These are phyloP conservation scores for Brienomyrus longianalis DNA, from an alignment of 2,113 vertebrate species.

Conservation along the genomic window DNA sequence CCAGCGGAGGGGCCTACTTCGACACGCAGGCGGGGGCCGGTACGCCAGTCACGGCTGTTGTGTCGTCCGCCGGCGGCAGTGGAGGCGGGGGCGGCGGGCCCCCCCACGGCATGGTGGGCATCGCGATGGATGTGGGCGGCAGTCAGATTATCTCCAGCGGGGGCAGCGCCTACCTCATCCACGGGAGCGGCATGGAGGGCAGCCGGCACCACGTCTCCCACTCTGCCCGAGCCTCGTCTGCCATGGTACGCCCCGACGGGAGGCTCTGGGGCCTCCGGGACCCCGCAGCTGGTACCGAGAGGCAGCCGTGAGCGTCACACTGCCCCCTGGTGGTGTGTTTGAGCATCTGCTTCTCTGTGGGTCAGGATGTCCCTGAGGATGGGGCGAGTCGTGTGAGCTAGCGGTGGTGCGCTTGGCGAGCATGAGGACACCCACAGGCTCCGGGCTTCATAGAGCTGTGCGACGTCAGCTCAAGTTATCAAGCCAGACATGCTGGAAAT, in stretches of 20 bases:
- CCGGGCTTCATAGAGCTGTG: not conserved
- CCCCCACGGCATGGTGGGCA: constrained; percentile 91
- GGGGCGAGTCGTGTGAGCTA: not conserved
- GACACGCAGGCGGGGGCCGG: constrained; percentile 73
- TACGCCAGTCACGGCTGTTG: constrained; percentile 82
- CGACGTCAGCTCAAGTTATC: not conserved
- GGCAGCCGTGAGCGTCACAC: not conserved
- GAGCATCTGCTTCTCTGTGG: not conserved
- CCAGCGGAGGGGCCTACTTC: constrained; percentile 78
- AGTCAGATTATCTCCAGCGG: constrained; percentile 86
- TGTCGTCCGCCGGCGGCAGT: constrained; percentile 73
- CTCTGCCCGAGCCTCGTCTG: constrained; percentile 90
- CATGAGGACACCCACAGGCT: not conserved
- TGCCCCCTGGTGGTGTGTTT: not conserved
- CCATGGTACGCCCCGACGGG: constrained; percentile 73
- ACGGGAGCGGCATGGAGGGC: constrained; percentile 79
- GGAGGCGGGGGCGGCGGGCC: constrained; percentile 47
- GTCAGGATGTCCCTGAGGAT: not conserved
- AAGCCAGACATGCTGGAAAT: not conserved
- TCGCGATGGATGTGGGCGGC: constrained; percentile 85
- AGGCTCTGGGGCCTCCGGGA: not conserved
- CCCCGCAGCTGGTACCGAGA: not conserved
- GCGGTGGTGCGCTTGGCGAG: not conserved
- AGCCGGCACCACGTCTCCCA: constrained; percentile 82
- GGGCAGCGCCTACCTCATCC: constrained; percentile 84